Percentiles rank a stretch among this genome's conserved stretches.
These are phyloP conservation scores for Halcyon senegalensis DNA, from an alignment of 2,113 vertebrate species.

Conservation along the genomic window DNA sequence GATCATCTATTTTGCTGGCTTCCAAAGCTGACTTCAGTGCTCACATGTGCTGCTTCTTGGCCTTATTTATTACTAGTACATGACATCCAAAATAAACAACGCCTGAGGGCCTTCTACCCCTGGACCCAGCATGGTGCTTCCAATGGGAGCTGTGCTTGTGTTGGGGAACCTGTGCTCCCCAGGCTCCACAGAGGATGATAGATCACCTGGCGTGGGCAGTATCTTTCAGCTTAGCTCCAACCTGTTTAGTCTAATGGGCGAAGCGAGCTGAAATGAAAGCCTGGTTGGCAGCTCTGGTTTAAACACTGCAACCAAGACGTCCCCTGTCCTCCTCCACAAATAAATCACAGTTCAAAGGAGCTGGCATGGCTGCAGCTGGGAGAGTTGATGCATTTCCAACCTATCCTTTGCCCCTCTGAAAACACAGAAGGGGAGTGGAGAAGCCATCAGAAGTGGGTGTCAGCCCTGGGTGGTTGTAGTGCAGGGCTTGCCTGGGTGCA, in stretches of 20 bases:
- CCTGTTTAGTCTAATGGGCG: neutral
- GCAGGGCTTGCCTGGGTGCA: neutral
- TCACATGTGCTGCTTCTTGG: neutral
- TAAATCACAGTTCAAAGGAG: conserved; percentile 11
- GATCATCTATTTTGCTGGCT: neutral
- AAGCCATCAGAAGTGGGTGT: neutral
- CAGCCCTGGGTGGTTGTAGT: too few relatives aligned
- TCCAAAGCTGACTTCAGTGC: neutral
- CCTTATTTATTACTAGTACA: neutral
- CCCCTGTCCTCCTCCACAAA: neutral
- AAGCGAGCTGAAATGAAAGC: neutral
- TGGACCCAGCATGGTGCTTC: neutral
- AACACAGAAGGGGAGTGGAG: neutral
- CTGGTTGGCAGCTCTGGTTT: neutral
- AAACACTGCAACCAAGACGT: rapidly evolving
- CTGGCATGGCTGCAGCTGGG: neutral
- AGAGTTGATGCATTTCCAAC: neutral
- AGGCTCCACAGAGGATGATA: neutral
- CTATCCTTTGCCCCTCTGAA: neutral
- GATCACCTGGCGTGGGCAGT: neutral
- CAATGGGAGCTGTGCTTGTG: neutral
- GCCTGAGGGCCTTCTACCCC: neutral
- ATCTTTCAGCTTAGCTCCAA: neutral
- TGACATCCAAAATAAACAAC: neutral
- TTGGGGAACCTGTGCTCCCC: neutral